Evolutionary conservation across 2,113 vertebrate genomes (phyloP).

Genomic region (Cariama cristata): DNA sequence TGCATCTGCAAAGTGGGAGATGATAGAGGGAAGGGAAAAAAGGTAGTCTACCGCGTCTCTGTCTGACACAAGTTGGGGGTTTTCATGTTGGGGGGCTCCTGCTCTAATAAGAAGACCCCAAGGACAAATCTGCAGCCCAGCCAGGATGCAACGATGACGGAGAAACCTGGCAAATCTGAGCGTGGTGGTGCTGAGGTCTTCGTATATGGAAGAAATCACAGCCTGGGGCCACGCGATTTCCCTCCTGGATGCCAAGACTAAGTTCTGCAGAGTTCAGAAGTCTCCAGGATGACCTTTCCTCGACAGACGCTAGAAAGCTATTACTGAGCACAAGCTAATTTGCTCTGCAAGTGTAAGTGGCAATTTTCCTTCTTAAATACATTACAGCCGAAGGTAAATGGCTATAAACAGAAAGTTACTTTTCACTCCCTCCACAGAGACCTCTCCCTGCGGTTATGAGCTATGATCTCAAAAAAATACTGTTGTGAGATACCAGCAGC

Average conservation of each 20-base stretch:
- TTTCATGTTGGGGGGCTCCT: not conserved
- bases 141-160: not conserved
- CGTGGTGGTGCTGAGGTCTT: not conserved
- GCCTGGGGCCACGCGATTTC: not conserved
- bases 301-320: conserved; percentile 62
- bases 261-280: conserved; percentile 21
- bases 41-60: fast-evolving
- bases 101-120: not conserved
- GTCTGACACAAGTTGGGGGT: too few relatives aligned
- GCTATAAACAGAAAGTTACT: conserved; percentile 67
- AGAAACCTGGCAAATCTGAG: not conserved
- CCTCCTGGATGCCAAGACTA: conserved; percentile 7
- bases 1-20: not conserved
- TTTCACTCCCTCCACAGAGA: conserved; percentile 4
- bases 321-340: conserved; percentile 72
- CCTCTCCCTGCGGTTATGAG: conserved; percentile 38
- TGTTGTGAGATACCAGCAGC: not conserved
- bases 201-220: conserved; percentile 12
- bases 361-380: conserved; percentile 79
- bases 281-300: conserved; percentile 75
- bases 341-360: conserved; percentile 74
- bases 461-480: conserved; percentile 26
- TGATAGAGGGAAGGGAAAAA: not conserved
- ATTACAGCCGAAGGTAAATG: conserved; percentile 63
- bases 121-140: not conserved